Conservation (phyloP, 92 coral and sea anemone species). For the Anthopleura xanthogrammica region DNA sequence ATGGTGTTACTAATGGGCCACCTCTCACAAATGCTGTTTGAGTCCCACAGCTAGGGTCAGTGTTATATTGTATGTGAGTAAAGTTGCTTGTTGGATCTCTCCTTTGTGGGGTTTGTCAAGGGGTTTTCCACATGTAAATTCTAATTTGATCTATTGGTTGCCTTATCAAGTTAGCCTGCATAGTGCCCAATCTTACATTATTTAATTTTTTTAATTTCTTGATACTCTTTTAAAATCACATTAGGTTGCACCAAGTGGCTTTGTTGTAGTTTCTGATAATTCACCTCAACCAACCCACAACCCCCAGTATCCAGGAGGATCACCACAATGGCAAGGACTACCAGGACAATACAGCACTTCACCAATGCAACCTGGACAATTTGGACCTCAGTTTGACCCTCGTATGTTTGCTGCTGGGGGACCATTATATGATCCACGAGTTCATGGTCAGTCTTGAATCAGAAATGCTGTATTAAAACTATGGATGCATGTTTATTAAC, state of each 20-base stretch:
- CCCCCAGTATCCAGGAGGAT: slow-evolving; percentile 11
- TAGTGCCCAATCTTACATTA: too few species aligned
- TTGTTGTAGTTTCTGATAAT: slow-evolving; percentile 14
- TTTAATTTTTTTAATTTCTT: too few species aligned
- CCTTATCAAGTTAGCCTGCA: too few species aligned
- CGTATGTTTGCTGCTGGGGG: slow-evolving; percentile 55
- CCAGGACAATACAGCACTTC: slow-evolving; percentile 22
- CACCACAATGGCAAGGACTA: slow-evolving; percentile 26
- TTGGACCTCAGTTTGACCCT: slow-evolving; percentile 52
- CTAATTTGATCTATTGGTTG: too few species aligned
- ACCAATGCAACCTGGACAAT: slow-evolving; percentile 29
- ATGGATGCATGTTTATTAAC: too few species aligned
- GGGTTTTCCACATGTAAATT: too few species aligned
- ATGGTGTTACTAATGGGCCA: too few species aligned
- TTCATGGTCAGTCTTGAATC: slow-evolving; percentile 44
- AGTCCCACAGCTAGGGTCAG: too few species aligned
- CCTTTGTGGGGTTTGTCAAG: too few species aligned
- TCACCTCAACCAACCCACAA: slow-evolving; percentile 15
- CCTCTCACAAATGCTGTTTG: too few species aligned
- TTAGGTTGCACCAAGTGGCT: slow-evolving; percentile 21
- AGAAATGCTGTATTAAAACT: not conserved
- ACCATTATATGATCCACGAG: slow-evolving; percentile 55
- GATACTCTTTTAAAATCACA: not conserved
- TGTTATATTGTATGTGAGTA: too few species aligned
- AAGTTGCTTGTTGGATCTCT: too few species aligned